phyloP scores from a whole-genome alignment of 2,113 vertebrate genomes.

The Holacanthus passer region DNA sequence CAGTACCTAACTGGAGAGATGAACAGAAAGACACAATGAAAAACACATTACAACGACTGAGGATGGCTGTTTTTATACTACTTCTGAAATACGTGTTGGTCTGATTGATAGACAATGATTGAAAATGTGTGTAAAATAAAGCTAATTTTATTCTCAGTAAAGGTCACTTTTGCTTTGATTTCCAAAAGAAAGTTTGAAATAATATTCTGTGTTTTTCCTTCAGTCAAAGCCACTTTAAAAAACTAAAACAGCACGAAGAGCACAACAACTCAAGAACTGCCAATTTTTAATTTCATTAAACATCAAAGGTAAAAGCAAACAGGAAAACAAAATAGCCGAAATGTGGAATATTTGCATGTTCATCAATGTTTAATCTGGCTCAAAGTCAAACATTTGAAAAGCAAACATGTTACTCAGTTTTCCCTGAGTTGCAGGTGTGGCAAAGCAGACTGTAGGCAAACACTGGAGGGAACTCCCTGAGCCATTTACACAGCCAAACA shows the following conservation, averaged over 20 bases:
- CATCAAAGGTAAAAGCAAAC: conserved; percentile 15
- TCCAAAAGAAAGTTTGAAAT: neutral
- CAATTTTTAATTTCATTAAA: too few species aligned
- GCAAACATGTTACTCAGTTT: conserved; percentile 2
- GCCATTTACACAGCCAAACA: conserved; percentile 19
- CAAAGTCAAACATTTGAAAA: conserved; percentile 3
- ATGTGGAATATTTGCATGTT: conserved; percentile 28
- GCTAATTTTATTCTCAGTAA: neutral
- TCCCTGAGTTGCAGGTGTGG: conserved; percentile 3
- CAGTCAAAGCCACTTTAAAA: neutral
- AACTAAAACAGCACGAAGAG: neutral
- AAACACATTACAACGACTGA: neutral
- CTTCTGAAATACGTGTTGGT: too few species aligned
- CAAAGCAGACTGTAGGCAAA: neutral
- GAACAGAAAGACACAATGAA: conserved; percentile 1
- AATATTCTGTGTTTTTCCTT: neutral
- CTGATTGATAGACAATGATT: too few species aligned
- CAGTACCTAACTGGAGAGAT: conserved; percentile 90
- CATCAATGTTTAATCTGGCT: conserved; percentile 9
- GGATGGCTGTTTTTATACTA: neutral
- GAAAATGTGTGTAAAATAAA: neutral
- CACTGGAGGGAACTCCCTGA: conserved; percentile 18
- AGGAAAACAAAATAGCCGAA: neutral
- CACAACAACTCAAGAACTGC: neutral
- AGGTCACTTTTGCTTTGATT: neutral